These are phyloP conservation scores for Neomonachus schauinslandi DNA, from an alignment of 2,113 vertebrate genomes.

Conservation along the genomic window DNA sequence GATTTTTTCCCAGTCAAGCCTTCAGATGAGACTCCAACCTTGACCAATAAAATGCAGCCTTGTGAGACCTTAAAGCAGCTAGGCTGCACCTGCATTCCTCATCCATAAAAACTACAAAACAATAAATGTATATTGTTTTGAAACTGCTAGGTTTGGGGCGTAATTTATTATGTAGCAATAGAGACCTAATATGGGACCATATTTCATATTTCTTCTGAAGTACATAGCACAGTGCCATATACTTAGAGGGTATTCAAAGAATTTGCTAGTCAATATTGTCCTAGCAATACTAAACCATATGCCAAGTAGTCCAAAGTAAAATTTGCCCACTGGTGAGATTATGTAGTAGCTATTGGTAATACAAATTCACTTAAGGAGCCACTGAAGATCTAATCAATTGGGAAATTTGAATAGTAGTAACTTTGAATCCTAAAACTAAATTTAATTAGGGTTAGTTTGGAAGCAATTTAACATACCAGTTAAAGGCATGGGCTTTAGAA, in stretches of 20 bases:
- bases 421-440: conserved; percentile 21
- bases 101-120: neutral
- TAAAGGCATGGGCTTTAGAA: neutral
- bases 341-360: neutral
- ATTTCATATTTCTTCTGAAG: neutral
- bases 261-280: neutral
- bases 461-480: neutral
- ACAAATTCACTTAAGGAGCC: neutral
- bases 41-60: neutral
- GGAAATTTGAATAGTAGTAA: conserved; percentile 13
- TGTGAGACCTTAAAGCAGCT: neutral
- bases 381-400: neutral
- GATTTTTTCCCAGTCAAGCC: neutral
- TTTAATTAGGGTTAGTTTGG: conserved; percentile 4
- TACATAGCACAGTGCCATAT: neutral
- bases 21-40: neutral
- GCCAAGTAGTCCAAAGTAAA: neutral
- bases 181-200: neutral
- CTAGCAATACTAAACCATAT: neutral
- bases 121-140: neutral
- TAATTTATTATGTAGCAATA: conserved; percentile 7
- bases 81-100: neutral
- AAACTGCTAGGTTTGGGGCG: neutral
- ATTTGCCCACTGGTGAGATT: neutral
- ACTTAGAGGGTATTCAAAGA: neutral